Evolutionary conservation across 2,888 invertebrate genomes (phyloP).

Genomic region (Apamea sordens): DNA sequence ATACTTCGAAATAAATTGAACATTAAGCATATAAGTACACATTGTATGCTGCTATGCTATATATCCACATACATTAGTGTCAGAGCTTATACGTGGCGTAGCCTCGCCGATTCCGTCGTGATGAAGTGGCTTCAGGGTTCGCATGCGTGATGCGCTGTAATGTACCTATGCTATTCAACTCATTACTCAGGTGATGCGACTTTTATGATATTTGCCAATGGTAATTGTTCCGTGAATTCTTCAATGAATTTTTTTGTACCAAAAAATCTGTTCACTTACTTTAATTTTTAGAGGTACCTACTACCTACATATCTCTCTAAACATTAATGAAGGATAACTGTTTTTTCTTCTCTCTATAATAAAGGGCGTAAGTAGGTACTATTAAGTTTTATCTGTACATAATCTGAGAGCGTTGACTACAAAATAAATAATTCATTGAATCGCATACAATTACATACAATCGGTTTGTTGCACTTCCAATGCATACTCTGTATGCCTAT

Average conservation of each 20-base stretch:
- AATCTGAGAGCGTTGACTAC: constrained; percentile 27
- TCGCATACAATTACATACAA: constrained; percentile 51
- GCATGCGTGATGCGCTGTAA: constrained; percentile 76
- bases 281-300: background rate
- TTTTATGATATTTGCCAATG: constrained; percentile 51
- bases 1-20: constrained; percentile 44
- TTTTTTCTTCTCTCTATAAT: too few relatives aligned
- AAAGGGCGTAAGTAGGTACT: background rate
- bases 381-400: constrained; percentile 29
- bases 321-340: too few relatives aligned
- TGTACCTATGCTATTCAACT: constrained; percentile 70
- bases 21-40: constrained; percentile 33
- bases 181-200: constrained; percentile 52
- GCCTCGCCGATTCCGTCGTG: constrained; percentile 66
- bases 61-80: constrained; percentile 58
- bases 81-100: constrained; percentile 48
- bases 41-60: constrained; percentile 31
- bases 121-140: constrained; percentile 68
- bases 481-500: constrained; percentile 42
- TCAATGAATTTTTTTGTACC: constrained; percentile 10
- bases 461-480: constrained; percentile 61
- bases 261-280: background rate
- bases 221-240: constrained; percentile 24
- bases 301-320: too few relatives aligned
- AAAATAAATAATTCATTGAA: constrained; percentile 60